Evolutionary conservation across 2,113 vertebrate genomes (phyloP), one percentile per base, ranked within the genome.

Genomic region (Oxyruncus cristatus): DNA sequence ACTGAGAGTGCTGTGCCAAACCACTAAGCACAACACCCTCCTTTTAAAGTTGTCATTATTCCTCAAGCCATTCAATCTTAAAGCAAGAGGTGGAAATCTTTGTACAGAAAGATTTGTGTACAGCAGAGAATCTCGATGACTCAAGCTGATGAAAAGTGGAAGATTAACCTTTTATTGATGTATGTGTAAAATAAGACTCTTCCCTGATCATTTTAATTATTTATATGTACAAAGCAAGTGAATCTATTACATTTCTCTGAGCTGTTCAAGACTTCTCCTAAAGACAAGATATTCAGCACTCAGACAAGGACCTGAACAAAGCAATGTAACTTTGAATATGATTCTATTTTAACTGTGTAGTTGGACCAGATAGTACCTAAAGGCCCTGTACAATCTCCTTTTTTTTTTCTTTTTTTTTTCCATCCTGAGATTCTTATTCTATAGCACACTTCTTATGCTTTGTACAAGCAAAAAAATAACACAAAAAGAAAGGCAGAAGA

Each of bases 131-230:
- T 21, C 12, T 59, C 89, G 91, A 73, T 47, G n/a, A 84, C 68
- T 77, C 55, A 67, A 77, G 65, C 26, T 3, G 4, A 66, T 78
- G 49, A 77, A 41, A 91, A 70, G 44, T 58, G 18, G 37, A 81
- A 89, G 73, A 91, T 85, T 81, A 89, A 89, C 50, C 46, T 95
- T 94, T 84, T 74, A 78, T 74, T 93, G 73, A 96, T 66, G 11
- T 14, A 78, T 17, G 13, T 4, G 10, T 81, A 89, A 92, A 93
- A 53, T 63, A 87, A 94, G 35, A 71, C 37, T 77, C 42, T 77
- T 88, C 50, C 28, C 24, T 37, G 41, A 88, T 53, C 24, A 32
- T 4, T 93, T 85, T 53, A 86, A 81, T 78, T 67, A 86, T 93
- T 92, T 84, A 55, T 70, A 67, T n/a, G 23, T 74, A 78, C 55